phyloP scores from a whole-genome alignment of 2,888 invertebrate genomes.

The Agrochola litura region DNA sequence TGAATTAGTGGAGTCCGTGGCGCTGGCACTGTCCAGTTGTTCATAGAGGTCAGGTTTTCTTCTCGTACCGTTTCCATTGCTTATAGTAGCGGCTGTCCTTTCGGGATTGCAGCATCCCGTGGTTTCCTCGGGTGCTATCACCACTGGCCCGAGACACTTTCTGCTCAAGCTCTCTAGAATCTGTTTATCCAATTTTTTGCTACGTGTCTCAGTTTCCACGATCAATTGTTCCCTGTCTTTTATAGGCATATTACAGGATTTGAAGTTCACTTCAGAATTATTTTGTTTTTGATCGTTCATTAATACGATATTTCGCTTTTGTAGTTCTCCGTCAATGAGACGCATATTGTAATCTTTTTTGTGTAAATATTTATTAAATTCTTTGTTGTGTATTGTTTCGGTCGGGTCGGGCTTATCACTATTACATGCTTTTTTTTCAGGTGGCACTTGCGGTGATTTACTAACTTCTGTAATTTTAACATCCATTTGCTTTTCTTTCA shows the following conservation, averaged over 20 bases:
- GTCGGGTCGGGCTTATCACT: slow-evolving; percentile 7
- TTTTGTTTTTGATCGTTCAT: slow-evolving; percentile 48
- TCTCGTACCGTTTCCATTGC: slow-evolving; percentile 61
- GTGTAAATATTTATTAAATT: slow-evolving; percentile 43
- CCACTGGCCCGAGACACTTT: slow-evolving; percentile 39
- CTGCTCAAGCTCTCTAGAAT: slow-evolving; percentile 54
- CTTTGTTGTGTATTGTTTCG: slow-evolving; percentile 19
- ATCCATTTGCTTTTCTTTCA: slow-evolving; percentile 16
- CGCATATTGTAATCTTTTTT: slow-evolving; percentile 58
- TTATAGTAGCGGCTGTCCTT: slow-evolving; percentile 66
- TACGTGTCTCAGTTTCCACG: slow-evolving; percentile 14
- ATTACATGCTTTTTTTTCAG: slow-evolving; percentile 4
- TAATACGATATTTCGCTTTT: slow-evolving; percentile 68
- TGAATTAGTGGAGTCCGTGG: slow-evolving; percentile 81
- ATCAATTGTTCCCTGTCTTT: slow-evolving; percentile 12
- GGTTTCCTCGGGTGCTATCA: slow-evolving; percentile 54
- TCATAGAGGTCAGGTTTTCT: slow-evolving; percentile 81
- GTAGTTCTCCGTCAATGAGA: slow-evolving; percentile 68
- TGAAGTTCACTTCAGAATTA: slow-evolving; percentile 17
- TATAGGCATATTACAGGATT: slow-evolving; percentile 16
- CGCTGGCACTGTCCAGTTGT: slow-evolving; percentile 85
- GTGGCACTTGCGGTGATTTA: neutral
- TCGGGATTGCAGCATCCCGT: slow-evolving; percentile 63
- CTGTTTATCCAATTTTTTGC: slow-evolving; percentile 45
- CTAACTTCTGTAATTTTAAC: slow-evolving; percentile 26